These are phyloP conservation scores for Philantomba maxwellii DNA, from an alignment of 2,113 vertebrate species.

Conservation along the genomic window DNA sequence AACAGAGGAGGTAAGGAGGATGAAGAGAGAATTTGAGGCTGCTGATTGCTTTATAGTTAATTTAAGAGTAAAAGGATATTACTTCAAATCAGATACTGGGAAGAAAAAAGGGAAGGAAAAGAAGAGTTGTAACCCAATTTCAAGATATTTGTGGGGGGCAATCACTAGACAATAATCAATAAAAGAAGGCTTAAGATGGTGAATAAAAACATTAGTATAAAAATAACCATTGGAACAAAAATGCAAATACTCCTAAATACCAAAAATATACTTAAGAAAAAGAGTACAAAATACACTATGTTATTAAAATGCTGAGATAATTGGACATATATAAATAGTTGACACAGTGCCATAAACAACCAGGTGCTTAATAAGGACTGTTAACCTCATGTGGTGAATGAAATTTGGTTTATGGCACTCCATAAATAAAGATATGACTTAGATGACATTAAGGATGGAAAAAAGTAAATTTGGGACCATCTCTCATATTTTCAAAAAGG, in stretches of 20 bases:
- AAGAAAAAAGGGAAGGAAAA: neutral
- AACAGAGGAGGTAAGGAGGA: fast-evolving
- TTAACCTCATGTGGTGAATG: neutral
- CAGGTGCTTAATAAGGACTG: neutral
- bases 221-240: neutral
- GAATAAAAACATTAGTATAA: neutral
- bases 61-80: neutral
- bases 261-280: neutral
- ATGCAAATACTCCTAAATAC: neutral
- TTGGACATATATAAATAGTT: neutral
- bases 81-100: neutral
- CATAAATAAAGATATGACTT: neutral
- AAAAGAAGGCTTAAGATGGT: neutral
- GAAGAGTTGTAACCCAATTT: neutral
- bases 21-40: neutral
- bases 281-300: neutral
- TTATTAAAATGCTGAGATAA: neutral
- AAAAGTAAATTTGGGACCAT: neutral
- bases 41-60: neutral
- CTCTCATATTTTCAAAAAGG: neutral
- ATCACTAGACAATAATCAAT: neutral
- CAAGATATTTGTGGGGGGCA: neutral
- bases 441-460: neutral
- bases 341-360: neutral
- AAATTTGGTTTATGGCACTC: neutral